Base-by-base conservation (phyloP, 2,797 vertebrate species). In the Fundulus diaphanus region DNA sequence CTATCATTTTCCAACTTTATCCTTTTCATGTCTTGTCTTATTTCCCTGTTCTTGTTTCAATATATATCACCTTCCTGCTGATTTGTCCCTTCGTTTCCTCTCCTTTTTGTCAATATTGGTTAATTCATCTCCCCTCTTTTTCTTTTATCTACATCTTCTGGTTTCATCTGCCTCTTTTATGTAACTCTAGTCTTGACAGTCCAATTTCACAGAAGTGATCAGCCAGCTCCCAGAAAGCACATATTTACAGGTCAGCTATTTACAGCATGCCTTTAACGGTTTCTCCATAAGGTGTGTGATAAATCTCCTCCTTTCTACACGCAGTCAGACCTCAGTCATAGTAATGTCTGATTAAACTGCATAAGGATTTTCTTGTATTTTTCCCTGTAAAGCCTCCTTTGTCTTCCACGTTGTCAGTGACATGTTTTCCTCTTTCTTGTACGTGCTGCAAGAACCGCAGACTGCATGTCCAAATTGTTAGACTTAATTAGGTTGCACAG, bases 221-320 rank as follows among this genome's bases (percentile, higher is more conserved):
- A 66, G 52, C 54, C 52, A 15, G 29, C 79, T 73, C 42, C 51
- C 40, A 48, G 7, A 16, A 2, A 67, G 35, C 11, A 15, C 20
- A 22, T 52, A 42, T 29, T 70, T 54, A 54, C 29, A 56, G 74
- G 52, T 80, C 83, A 74, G 63, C 63, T 72, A 16, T 72, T 82
- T 65, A 46, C 77, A 59, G 24, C 68, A 1, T 13, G 84, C 82
- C 82, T 80, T 77, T 70, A 82, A 27, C 81, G 80, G 78, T 85
- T 90, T 83, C 66, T 31, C 27, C 35, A 72, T 59, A 44, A 7
- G 48, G 46, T 57, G 46, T 63, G 44, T 70, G 59, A n/a, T 40
- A 67, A 31, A 63, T 13, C 54, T 66, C 27, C 48, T 66, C 24
- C 7, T 24, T 66, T 66, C 40, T 7, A 27, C 63, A 66, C n/a